phyloP scores from a whole-genome alignment of 2,797 vertebrate species.

The Alca torda region DNA sequence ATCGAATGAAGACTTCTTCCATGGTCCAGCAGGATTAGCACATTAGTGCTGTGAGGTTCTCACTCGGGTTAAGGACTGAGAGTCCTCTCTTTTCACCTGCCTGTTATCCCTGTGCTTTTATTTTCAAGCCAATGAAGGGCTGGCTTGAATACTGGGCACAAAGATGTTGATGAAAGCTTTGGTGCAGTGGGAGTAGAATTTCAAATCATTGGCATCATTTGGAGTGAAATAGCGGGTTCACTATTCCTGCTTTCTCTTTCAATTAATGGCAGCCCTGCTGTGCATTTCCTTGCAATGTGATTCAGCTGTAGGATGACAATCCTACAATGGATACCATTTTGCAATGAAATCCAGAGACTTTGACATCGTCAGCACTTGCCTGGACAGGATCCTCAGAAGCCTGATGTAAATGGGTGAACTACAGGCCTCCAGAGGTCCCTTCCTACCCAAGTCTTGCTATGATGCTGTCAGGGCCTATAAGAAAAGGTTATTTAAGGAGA shows the following conservation, averaged over 20 bases:
- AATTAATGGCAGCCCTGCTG: slow-evolving; percentile 1
- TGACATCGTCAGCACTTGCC: background rate
- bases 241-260: background rate
- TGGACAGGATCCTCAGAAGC: background rate
- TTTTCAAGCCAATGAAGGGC: background rate
- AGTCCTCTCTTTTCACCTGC: background rate
- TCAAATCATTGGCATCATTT: background rate
- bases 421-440: background rate
- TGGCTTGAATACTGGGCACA: background rate
- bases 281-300: background rate
- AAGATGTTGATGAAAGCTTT: background rate
- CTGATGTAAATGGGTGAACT: background rate
- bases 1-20: background rate
- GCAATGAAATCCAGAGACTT: background rate
- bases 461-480: background rate
- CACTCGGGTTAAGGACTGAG: fast-evolving
- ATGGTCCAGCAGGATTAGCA: background rate
- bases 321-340: background rate
- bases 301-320: background rate
- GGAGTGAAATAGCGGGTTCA: background rate
- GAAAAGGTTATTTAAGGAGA: background rate
- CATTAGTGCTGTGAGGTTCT: background rate
- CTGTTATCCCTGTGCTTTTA: background rate
- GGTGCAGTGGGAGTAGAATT: background rate
- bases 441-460: background rate